These are phyloP conservation scores for Carapus acus DNA, from an alignment of 2,797 vertebrate genomes.

Conservation along the genomic window DNA sequence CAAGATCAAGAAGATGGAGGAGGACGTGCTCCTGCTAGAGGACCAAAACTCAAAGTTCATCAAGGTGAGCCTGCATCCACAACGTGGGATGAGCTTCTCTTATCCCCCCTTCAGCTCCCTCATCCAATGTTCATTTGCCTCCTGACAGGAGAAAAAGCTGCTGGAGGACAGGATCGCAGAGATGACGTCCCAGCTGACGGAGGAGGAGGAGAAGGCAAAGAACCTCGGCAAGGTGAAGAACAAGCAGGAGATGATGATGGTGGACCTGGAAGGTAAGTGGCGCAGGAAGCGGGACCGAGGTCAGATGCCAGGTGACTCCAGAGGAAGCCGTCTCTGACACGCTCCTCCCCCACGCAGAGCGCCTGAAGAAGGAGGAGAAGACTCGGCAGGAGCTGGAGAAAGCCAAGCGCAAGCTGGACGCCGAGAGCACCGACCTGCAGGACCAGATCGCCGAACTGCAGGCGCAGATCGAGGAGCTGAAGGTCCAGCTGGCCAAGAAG, in stretches of 20 bases:
- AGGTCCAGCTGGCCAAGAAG: constrained; percentile 89
- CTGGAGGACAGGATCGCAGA: constrained; percentile 89
- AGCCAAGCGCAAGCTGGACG: constrained; percentile 93
- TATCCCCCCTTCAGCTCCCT: not conserved
- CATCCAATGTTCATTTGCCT: constrained; percentile 4
- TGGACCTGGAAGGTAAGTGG: constrained; percentile 87
- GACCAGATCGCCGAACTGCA: constrained; percentile 97
- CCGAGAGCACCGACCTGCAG: constrained; percentile 91
- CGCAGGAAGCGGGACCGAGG: too few relatives aligned
- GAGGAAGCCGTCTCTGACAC: too few relatives aligned
- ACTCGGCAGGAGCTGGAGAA: constrained; percentile 95
- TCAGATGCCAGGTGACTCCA: too few relatives aligned
- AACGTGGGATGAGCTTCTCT: too few relatives aligned
- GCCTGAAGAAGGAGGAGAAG: constrained; percentile 97
- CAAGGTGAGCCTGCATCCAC: constrained; percentile 77
- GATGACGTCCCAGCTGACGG: constrained; percentile 87
- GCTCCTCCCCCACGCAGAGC: too few relatives aligned
- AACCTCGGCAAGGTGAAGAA: constrained; percentile 94
- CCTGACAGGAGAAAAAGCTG: constrained; percentile 90
- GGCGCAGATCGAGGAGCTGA: constrained; percentile 92
- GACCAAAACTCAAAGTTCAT: constrained; percentile 97
- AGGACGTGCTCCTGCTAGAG: constrained; percentile 90
- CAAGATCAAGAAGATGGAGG: constrained; percentile 98
- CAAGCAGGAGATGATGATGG: constrained; percentile 99
- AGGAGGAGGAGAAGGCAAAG: constrained; percentile 98